Percentiles rank a stretch among this genome's conserved stretches.
These are phyloP conservation scores for Pipistrellus pygmaeus DNA, from an alignment of 2,797 vertebrate species.

Conservation along the genomic window DNA sequence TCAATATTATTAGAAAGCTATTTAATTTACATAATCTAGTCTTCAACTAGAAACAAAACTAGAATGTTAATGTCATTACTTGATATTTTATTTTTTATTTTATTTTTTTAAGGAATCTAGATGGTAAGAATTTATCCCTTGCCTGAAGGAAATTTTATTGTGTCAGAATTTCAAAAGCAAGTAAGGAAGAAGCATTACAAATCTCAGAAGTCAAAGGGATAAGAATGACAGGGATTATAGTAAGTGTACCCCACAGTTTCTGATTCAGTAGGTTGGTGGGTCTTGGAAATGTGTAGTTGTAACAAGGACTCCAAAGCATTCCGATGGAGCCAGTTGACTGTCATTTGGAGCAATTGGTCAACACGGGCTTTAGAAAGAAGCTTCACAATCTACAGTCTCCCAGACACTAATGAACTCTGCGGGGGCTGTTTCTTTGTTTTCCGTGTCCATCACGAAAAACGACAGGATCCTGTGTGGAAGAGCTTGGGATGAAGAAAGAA, in stretches of 20 bases:
- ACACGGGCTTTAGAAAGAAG: neutral
- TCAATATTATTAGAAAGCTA: neutral
- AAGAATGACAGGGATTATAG: neutral
- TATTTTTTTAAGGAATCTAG: neutral
- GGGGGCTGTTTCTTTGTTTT: too few species aligned
- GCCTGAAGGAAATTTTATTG: neutral
- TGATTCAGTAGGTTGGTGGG: neutral
- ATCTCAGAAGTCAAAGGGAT: slow-evolving; percentile 24
- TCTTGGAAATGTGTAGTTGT: neutral
- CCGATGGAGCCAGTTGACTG: neutral
- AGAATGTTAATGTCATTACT: slow-evolving; percentile 25
- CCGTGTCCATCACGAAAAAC: too few species aligned
- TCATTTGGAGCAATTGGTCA: neutral
- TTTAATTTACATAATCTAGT: neutral
- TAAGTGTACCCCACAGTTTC: neutral
- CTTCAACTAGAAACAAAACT: neutral
- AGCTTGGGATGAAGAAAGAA: too few species aligned
- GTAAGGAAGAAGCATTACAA: neutral
- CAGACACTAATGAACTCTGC: neutral
- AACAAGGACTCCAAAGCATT: neutral
- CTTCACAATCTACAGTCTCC: neutral
- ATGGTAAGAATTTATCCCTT: slow-evolving; percentile 18
- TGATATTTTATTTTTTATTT: neutral
- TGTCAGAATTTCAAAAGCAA: neutral
- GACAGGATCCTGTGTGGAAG: too few species aligned